Evolutionary conservation across 2,888 invertebrate species (phyloP), one percentile per base, ranked within the genome.

Genomic region (Falcaria lacertinaria): DNA sequence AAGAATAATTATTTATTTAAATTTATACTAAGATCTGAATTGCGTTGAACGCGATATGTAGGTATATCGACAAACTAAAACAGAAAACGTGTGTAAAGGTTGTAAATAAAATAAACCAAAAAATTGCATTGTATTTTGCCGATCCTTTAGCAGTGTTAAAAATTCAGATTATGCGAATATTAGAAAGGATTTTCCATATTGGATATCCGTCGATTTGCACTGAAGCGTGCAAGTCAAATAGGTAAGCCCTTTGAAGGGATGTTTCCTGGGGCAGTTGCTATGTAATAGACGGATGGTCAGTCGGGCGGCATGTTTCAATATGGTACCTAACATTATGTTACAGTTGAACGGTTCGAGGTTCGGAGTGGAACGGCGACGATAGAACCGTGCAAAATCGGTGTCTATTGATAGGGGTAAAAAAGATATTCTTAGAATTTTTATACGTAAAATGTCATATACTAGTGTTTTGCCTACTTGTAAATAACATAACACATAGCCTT

Each of bases 221-320:
- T 68, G 79, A 75, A 48, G 70, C 76, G 76, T 73, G 66, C 47
- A 76, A 75, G 58, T 73, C 79, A 81, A 81, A 83, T 76, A 81
- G 56, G 57, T 70, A 71, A 65, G 74, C 64, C 64, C 69, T 78
- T 74, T 75, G 71, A 74, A 74, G 73, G 69, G 69, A 64, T 61
- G 74, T 72, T 74, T 74, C 77, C 80, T 71, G 57, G 70, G 76
- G 80, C 72, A 68, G 76, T 77, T 64, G 67, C 68, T 68, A 74
- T 64, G 75, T 74, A 74, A 61, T 60, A 56, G 63, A 66, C 73
- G 76, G 74, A 68, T 76, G 75, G 76, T 60, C 78, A 74, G 64
- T 64, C 74, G 70, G 69, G 66, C 72, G 78, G 57, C 68, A 66
- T 78, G 77, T 83, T 86, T 83, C 87, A 88, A 88, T 88, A 88